Base-by-base conservation (phyloP, 2,797 vertebrate genomes). In the Centropyge bicolor region DNA sequence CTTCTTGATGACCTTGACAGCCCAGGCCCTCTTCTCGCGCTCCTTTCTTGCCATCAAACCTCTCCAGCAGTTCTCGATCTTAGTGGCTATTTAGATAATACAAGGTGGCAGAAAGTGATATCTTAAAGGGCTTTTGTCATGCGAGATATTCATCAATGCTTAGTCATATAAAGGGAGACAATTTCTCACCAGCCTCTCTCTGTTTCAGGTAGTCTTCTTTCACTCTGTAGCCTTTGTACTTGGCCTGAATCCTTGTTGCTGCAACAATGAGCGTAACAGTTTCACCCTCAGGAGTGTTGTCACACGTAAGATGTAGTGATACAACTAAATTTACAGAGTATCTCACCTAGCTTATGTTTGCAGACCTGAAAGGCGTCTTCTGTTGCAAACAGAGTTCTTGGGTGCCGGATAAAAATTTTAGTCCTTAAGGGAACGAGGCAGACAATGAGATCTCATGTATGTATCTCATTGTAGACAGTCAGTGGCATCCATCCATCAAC, bases 331-430 rank as follows among this genome's bases (percentile, higher is more conserved):
- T 14, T 17, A 36, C 11, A 38, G 14, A 54, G 11, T 19, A 10
- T 66, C 97, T 93, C 66, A 99, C 98, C 94, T 48, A 99, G 81
- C 54, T 96, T 94, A 80, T 99, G 93, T 86, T 98, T 99, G 86
- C 96, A 97, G 82, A 95, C 88, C 88, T 99, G 97, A 92, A 98
- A 99, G 1, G 98, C 97, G 10, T 99, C 98, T 90, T 99, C 98
- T 0, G 97, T 99, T 71, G 97, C 97, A 93, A 99, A 99, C 78
- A 99, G 90, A 35, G 98, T 99, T 86, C 94, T 95, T 1, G 98
- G 97, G 83, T 98, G 97, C 16, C 98, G 97, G 82, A 99, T 99
- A 92, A 99, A 99, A 80, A 99, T 97, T 87, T 99, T 99, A 49
- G 97, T 99, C 92, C 98, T 99, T 88, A 0, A 62, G 31, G 59